A percentile compares a stretch with the other conserved stretches of the same genome.
These are phyloP conservation scores for Drosophila macrospina DNA, from an alignment of 2,888 invertebrate species.

Conservation along the genomic window DNA sequence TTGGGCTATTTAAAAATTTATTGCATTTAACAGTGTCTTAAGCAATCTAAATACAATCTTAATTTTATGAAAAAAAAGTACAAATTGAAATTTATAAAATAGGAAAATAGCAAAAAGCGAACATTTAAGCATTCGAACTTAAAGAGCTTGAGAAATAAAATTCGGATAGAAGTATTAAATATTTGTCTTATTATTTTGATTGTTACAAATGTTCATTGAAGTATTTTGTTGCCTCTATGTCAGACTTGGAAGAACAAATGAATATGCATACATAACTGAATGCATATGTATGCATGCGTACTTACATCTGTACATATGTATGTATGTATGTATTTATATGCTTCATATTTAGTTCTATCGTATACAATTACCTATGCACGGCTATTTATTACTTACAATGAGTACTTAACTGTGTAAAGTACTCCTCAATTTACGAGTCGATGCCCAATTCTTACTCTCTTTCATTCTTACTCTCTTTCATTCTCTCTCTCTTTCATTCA, in stretches of 20 bases:
- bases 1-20: conserved; percentile 43
- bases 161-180: neutral
- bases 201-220: neutral
- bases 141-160: conserved; percentile 13
- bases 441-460: conserved; percentile 11
- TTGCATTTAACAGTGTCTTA: conserved; percentile 43
- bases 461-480: neutral
- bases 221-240: conserved; percentile 15
- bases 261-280: conserved; percentile 14
- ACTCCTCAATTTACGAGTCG: conserved; percentile 54
- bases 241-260: conserved; percentile 31
- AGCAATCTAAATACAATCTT: conserved; percentile 35
- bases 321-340: conserved; percentile 19
- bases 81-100: neutral
- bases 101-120: conserved; percentile 1
- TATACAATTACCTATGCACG: conserved; percentile 15
- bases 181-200: neutral
- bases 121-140: too few species aligned
- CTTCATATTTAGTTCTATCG: conserved; percentile 15
- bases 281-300: conserved; percentile 2
- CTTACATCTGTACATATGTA: neutral
- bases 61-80: conserved; percentile 16
- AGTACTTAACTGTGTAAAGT: conserved; percentile 40
- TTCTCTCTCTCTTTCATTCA: conserved; percentile 10
- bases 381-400: conserved; percentile 39